Percentiles rank a stretch among this genome's conserved stretches.
These are phyloP conservation scores for Catharus minimus DNA, from an alignment of 2,113 vertebrate genomes.

Conservation along the genomic window DNA sequence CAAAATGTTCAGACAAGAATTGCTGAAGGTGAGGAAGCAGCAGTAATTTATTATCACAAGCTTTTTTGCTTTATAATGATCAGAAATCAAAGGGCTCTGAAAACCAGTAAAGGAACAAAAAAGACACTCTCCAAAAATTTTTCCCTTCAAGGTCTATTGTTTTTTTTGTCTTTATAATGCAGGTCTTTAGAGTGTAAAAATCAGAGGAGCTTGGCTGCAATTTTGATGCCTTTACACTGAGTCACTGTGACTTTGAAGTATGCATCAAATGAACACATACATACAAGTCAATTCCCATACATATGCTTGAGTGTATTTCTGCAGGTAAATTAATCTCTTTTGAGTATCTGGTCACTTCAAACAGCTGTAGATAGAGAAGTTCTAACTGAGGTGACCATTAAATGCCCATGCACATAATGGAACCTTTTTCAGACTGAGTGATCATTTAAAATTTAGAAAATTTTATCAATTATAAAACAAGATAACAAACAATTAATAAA, in stretches of 20 bases:
- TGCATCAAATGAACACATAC: background rate
- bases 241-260: background rate
- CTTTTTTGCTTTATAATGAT: background rate
- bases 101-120: background rate
- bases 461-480: background rate
- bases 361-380: conserved; percentile 1
- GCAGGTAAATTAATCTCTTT: background rate
- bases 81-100: background rate
- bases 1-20: background rate
- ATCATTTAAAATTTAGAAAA: background rate
- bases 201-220: background rate
- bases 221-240: background rate
- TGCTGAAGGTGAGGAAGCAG: background rate
- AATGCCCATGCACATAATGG: background rate
- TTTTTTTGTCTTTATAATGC: background rate
- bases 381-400: background rate
- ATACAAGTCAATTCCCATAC: background rate
- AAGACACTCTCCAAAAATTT: background rate
- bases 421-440: background rate
- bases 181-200: background rate
- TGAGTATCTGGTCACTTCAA: background rate
- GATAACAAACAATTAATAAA: background rate
- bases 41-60: background rate
- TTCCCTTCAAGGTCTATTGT: background rate
- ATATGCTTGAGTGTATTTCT: background rate